Evolutionary conservation across 2,113 vertebrate genomes (phyloP).

Genomic region (Hemiscyllium ocellatum): DNA sequence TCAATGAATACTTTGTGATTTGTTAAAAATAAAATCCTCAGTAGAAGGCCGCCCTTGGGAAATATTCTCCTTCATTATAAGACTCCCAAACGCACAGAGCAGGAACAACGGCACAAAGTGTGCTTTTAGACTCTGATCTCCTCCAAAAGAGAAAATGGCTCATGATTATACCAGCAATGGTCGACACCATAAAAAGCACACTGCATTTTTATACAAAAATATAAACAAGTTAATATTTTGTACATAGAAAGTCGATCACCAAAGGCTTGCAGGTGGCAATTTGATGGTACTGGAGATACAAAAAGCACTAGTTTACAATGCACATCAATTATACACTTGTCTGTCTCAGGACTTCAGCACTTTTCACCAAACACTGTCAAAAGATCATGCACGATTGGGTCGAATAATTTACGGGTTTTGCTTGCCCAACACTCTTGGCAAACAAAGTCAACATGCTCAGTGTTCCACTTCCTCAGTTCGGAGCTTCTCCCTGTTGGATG

Average conservation of each 20-base stretch:
- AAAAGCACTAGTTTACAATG: not conserved
- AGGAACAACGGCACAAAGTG: not conserved
- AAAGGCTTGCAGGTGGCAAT: not conserved
- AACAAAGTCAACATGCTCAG: not conserved
- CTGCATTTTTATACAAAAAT: conserved; percentile 30
- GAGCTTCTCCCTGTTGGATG: conserved; percentile 14
- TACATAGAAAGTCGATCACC: conserved; percentile 10
- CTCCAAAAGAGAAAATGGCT: not conserved
- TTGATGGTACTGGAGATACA: not conserved
- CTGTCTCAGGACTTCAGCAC: not conserved
- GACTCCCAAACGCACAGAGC: not conserved
- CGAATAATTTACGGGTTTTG: not conserved
- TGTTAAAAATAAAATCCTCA: not conserved
- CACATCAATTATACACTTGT: not conserved
- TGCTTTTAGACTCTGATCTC: not conserved
- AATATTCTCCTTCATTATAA: not conserved
- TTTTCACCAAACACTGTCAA: not conserved
- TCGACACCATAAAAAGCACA: not conserved
- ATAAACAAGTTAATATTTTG: conserved; percentile 24
- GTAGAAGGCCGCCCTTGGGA: not conserved
- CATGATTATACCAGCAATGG: not conserved
- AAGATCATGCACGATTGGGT: not conserved
- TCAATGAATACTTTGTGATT: conserved; percentile 6
- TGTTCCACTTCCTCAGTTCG: not conserved
- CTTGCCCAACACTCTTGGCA: too few relatives aligned